Base-by-base conservation (phyloP, 2,888 invertebrate genomes). In the Platycnemis pennipes region DNA sequence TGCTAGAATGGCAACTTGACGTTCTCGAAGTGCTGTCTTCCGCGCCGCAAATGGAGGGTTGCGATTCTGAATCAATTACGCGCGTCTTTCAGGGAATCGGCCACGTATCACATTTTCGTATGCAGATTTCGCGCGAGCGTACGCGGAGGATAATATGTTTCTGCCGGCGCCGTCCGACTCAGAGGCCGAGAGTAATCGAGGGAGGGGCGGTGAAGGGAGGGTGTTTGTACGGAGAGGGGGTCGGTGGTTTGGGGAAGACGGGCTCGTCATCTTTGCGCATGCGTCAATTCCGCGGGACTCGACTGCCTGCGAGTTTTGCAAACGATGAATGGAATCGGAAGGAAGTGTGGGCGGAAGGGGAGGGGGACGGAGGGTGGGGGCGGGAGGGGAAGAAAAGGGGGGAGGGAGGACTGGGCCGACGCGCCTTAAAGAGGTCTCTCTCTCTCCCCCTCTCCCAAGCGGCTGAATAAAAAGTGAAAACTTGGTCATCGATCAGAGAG, bases 281-380 rank as follows among this genome's bases (percentile, higher is more conserved):
- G 87, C 87, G 87, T 87, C 87, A 87, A 87, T 87, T 44, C 87
- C 87, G 87, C 87, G 45, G 87, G 26, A 45, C 46, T 46, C 45
- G 46, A 45, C 46, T 45, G 45, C 87, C 26, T 45, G 26, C 44
- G 87, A 87, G 87, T 87, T 87, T 87, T 87, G 87, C 87, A 87
- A 87, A 87, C 87, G 87, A 87, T 87, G 87, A 87, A 87, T 87
- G 87, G 87, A 87, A 87, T 87, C 87, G 87, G 87, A 87, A 87
- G 87, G 87, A 87, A 87, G 87, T 87, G 87, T 87, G 87, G 87
- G 87, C 87, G 87, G 26, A 7, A 42, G 42, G 45, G 85, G 87
- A 2, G 19, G 44, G 44, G 26, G 44, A 0, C 1, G n/a, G 22
- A 3, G 87, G 22, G 26, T 1, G 44, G 5, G 87, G 13, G 87